A percentile compares a stretch with the other conserved stretches of the same genome.
These are phyloP conservation scores for Sclerurus mexicanus DNA, from an alignment of 2,113 vertebrate genomes.

Conservation along the genomic window DNA sequence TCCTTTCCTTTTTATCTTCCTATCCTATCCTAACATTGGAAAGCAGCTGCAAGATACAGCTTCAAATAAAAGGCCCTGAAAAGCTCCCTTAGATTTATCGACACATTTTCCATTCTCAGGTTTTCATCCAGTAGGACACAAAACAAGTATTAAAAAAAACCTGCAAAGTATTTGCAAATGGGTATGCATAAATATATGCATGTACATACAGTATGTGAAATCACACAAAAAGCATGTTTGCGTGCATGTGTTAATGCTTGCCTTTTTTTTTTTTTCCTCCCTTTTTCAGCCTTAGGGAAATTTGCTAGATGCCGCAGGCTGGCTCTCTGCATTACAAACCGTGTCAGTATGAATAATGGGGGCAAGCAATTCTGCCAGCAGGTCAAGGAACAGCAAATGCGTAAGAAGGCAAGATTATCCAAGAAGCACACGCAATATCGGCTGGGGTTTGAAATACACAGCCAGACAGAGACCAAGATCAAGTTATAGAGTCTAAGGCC, in stretches of 20 bases:
- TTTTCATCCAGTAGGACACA: neutral
- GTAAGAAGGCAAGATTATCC: neutral
- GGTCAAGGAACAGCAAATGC: slow-evolving; percentile 61
- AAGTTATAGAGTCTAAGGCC: neutral
- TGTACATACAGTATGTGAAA: neutral
- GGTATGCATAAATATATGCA: neutral
- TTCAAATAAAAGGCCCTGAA: neutral
- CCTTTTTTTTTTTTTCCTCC: neutral
- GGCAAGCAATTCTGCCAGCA: slow-evolving; percentile 40
- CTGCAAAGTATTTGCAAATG: neutral
- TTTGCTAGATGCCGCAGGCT: slow-evolving; percentile 37
- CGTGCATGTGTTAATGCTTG: neutral
- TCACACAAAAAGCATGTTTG: neutral
- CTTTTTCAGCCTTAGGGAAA: neutral
- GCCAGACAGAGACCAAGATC: neutral
- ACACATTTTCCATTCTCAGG: neutral
- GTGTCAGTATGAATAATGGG: slow-evolving; percentile 70
- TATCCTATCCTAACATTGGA: neutral
- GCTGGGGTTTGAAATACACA: neutral
- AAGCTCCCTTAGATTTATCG: neutral
- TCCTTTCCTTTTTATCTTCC: neutral
- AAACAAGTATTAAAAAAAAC: neutral
- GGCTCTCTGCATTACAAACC: neutral
- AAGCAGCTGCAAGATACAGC: neutral
- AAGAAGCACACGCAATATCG: neutral